phyloP scores from a whole-genome alignment of 2,113 vertebrate genomes.

The Heterochromis multidens region DNA sequence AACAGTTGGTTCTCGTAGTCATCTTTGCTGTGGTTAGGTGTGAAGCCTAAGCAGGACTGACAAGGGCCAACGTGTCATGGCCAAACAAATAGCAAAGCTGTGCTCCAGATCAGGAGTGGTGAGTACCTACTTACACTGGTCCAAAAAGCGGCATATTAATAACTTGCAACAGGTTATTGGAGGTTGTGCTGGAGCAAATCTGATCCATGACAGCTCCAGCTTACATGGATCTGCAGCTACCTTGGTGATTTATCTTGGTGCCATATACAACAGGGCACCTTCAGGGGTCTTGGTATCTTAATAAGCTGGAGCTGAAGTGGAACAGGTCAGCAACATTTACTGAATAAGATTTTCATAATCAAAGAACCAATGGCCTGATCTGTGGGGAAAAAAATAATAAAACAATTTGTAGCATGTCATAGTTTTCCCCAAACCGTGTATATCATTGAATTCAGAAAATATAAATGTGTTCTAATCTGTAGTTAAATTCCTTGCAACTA shows the following conservation, averaged over 20 bases:
- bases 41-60: neutral
- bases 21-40: accelerated
- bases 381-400: neutral
- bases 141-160: neutral
- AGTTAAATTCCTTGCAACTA: neutral
- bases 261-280: neutral
- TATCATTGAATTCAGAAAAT: neutral
- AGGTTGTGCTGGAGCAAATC: neutral
- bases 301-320: neutral
- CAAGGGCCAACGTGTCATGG: neutral
- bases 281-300: neutral
- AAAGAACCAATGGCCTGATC: neutral
- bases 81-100: neutral
- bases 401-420: neutral
- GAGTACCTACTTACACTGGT: neutral
- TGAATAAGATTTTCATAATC: too few species aligned
- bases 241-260: neutral
- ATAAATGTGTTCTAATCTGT: neutral
- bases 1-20: neutral
- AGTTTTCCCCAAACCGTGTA: neutral
- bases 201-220: neutral
- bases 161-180: neutral
- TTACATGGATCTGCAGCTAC: neutral
- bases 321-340: accelerated
- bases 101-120: neutral